Evolutionary conservation across 2,113 vertebrate genomes (phyloP), one percentile per base, ranked within the genome.

Genomic region (Manacus vitellinus): DNA sequence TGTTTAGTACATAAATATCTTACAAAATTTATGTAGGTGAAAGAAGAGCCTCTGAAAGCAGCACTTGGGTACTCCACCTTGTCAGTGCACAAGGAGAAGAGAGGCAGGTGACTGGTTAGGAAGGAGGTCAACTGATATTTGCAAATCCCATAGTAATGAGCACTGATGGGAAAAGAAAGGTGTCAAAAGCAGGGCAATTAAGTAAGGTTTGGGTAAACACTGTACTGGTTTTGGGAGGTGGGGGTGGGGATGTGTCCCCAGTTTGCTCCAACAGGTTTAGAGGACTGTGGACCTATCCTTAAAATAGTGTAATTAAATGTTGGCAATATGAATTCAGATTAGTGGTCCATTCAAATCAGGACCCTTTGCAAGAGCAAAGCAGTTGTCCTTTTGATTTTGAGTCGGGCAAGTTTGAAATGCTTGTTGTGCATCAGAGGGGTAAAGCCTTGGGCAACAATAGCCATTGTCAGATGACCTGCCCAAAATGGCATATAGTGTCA

Each of bases 11-110:
- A 35, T 41, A 41, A 41, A 41, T 41, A 41, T 80, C 41, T 93
- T 77, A 74, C 33, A 70, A 28, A 46, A 61, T 39, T 24, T 19
- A 1, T 18, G 35, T 46, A 65, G 62, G 51, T 80, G 71, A 31
- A 62, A 67, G 54, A 62, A 61, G 33, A 84, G 80, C 35, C 20
- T 10, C 47, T 92, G 58, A 37, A 74, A 63, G 28, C 30, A 13
- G 51, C 1, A 1, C 30, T 70, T 0, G 0, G 52, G 10, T 44
- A 3, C 12, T 82, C 88, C 31, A 52, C 49, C 37, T 76, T 52
- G 52, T 35, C 3, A 3, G 25, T 3, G 24, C 25, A 4, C 17
- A 4, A 19, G 68, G 71, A 39, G 63, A 13, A 22, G 4, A 35
- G 59, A 62, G 58, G 43, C 20, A 49, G 41, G 12, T 0, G 1